These are phyloP conservation scores for Ceratosolen solmsi DNA, from an alignment of 1,140 invertebrate genomes.

Conservation along the genomic window DNA sequence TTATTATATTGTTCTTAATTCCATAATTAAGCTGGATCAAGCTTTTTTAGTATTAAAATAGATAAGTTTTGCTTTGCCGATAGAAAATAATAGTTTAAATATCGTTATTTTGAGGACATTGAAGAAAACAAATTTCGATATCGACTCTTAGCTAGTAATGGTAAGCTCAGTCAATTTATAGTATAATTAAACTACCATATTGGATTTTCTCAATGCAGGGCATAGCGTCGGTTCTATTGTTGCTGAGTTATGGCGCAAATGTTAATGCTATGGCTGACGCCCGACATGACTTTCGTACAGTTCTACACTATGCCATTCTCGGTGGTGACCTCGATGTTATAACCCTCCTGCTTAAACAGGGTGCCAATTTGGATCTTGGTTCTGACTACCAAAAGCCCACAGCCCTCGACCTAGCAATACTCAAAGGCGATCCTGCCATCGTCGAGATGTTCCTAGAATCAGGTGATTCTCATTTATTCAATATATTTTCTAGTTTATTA, in stretches of 20 bases:
- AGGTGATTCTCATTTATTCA: slow-evolving; percentile 69
- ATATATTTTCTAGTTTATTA: too few species aligned
- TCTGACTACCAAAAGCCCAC: slow-evolving; percentile 85
- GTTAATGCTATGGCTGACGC: slow-evolving; percentile 87
- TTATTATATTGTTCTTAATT: too few species aligned
- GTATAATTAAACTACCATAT: not conserved
- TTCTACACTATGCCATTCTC: slow-evolving; percentile 90
- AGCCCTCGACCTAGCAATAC: slow-evolving; percentile 87
- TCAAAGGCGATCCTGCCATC: slow-evolving; percentile 85
- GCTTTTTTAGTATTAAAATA: too few species aligned
- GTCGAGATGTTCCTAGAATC: slow-evolving; percentile 80
- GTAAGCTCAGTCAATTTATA: too few species aligned
- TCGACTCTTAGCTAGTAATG: too few species aligned
- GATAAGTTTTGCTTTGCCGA: too few species aligned
- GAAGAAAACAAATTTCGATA: too few species aligned
- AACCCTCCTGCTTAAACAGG: slow-evolving; percentile 87
- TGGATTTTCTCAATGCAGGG: slow-evolving; percentile 72
- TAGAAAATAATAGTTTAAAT: too few species aligned
- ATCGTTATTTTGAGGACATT: too few species aligned
- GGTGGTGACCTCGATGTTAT: slow-evolving; percentile 85
- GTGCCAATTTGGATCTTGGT: slow-evolving; percentile 78
- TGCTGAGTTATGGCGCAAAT: slow-evolving; percentile 86
- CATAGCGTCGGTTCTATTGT: slow-evolving; percentile 82
- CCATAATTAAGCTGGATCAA: too few species aligned
- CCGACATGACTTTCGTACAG: slow-evolving; percentile 86